Evolutionary conservation across 2,888 invertebrate species (phyloP).

Genomic region (Pandemis corylana): DNA sequence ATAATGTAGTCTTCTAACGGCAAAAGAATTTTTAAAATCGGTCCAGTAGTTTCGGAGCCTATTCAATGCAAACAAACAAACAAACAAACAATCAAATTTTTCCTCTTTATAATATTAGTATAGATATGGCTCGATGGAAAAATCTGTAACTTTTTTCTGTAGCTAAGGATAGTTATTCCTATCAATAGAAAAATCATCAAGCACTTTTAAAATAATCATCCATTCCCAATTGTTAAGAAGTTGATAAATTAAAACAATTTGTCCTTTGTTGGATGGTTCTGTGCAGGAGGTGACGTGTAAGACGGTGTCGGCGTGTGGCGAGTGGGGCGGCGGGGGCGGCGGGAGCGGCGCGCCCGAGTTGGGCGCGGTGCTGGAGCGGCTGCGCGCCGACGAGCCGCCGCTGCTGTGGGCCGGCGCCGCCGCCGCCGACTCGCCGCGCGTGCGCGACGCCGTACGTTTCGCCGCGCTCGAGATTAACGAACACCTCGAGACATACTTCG

Average conservation of each 20-base stretch:
- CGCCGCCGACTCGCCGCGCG: conserved; percentile 88
- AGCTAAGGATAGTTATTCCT: no score
- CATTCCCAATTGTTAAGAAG: no score
- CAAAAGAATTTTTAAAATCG: no score
- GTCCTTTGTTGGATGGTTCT: conserved; percentile 24
- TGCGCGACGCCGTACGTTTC: conserved; percentile 94
- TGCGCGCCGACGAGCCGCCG: conserved; percentile 91
- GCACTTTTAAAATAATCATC: no score
- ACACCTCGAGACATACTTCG: conserved; percentile 97
- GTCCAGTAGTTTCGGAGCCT: no score
- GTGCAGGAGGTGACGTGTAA: conserved; percentile 91
- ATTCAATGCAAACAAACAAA: no score
- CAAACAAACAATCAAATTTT: no score
- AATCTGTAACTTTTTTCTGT: no score
- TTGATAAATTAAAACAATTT: background rate
- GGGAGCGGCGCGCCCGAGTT: conserved; percentile 60
- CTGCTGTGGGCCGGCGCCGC: conserved; percentile 93
- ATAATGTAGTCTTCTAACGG: no score
- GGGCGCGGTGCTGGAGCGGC: conserved; percentile 85
- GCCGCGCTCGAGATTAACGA: conserved; percentile 97
- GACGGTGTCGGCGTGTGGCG: conserved; percentile 80
- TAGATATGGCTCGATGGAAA: no score
- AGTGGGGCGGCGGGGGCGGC: conserved; percentile 53
- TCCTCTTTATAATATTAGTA: no score
- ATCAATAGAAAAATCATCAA: no score